phyloP scores from a whole-genome alignment of 2,888 invertebrate species.

The Pseudoips prasinana region DNA sequence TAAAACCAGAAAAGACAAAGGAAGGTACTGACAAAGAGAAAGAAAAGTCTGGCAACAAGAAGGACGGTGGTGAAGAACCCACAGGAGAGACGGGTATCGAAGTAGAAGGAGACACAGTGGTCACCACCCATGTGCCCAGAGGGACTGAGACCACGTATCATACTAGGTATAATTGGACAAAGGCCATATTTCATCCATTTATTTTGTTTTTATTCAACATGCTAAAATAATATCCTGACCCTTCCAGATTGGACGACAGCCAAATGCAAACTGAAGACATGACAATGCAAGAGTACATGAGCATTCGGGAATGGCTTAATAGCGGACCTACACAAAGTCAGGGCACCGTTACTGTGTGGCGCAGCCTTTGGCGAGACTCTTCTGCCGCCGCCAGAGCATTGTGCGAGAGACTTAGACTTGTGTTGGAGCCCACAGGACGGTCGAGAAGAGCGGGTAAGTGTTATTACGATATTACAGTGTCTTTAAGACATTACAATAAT shows the following conservation, averaged over 20 bases:
- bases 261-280: constrained; percentile 47
- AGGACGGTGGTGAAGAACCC: constrained; percentile 66
- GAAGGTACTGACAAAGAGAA: constrained; percentile 68
- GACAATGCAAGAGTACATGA: constrained; percentile 57
- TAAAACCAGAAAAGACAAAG: constrained; percentile 64
- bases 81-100: constrained; percentile 81
- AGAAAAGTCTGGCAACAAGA: constrained; percentile 67
- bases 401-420: constrained; percentile 95
- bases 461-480: no score
- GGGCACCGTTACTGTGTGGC: constrained; percentile 72
- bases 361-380: constrained; percentile 81
- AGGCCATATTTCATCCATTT: background rate
- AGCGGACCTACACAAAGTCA: constrained; percentile 43
- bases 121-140: constrained; percentile 85
- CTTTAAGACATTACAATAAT: no score
- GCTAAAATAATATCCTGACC: no score
- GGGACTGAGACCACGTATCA: constrained; percentile 89
- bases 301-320: constrained; percentile 51
- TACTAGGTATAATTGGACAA: constrained; percentile 82
- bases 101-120: constrained; percentile 88
- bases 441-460: constrained; percentile 86
- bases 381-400: constrained; percentile 76
- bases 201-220: background rate
- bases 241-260: constrained; percentile 42
- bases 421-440: constrained; percentile 97